Conservation (phyloP, 2,113 vertebrate species). For the Paradoxurus hermaphroditus region DNA sequence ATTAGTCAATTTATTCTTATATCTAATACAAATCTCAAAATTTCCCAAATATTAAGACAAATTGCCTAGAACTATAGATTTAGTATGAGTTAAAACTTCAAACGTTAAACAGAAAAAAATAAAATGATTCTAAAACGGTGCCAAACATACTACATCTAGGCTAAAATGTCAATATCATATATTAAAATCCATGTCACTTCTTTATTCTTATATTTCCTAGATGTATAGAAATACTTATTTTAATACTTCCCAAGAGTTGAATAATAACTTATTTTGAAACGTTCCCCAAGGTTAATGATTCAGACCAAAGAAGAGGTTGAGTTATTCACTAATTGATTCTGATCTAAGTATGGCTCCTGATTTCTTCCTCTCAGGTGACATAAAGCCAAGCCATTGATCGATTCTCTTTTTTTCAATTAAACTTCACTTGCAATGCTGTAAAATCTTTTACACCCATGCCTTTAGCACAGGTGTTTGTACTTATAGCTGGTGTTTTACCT, state of each 20-base stretch:
- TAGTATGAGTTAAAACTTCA: neutral
- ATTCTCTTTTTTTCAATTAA: neutral
- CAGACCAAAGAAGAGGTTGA: neutral
- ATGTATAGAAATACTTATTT: neutral
- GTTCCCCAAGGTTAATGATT: neutral
- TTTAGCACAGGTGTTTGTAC: neutral
- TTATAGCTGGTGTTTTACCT: neutral
- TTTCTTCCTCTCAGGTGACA: neutral
- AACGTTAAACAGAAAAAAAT: constrained; percentile 4
- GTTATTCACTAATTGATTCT: neutral
- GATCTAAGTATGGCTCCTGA: neutral
- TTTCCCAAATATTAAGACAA: constrained; percentile 10
- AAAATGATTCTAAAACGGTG: neutral
- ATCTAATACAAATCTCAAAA: neutral
- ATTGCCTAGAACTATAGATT: neutral
- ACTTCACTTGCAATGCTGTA: neutral
- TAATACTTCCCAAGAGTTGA: neutral
- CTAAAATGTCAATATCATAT: neutral
- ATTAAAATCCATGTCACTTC: neutral
- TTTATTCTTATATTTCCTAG: neutral
- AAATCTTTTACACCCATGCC: neutral
- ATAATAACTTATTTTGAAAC: constrained; percentile 3
- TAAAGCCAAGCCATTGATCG: neutral
- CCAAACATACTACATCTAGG: neutral
- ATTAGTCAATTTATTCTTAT: neutral